These are phyloP conservation scores for Rambutsinella grinnellia DNA, from an alignment of 2,888 invertebrate genomes.

Conservation along the genomic window DNA sequence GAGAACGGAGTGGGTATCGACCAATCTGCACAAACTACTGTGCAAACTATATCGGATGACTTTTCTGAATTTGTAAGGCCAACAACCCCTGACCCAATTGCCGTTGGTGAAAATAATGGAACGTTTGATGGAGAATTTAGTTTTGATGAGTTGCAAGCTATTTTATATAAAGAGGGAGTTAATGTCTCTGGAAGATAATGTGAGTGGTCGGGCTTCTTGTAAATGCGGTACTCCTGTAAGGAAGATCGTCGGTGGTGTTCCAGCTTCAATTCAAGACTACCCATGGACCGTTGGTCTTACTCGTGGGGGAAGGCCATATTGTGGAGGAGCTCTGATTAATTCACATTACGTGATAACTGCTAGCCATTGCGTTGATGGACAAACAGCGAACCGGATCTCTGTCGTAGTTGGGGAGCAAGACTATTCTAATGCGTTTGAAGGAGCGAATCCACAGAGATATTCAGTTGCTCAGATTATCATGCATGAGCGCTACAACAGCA, in stretches of 20 bases:
- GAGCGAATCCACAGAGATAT: constrained; percentile 45
- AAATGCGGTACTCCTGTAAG: constrained; percentile 49
- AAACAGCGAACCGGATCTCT: constrained; percentile 54
- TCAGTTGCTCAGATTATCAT: constrained; percentile 55
- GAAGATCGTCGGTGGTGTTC: constrained; percentile 60
- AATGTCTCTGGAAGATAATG: constrained; percentile 38
- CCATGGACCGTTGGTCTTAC: constrained; percentile 62
- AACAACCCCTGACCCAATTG: constrained; percentile 57
- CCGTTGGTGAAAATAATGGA: constrained; percentile 34
- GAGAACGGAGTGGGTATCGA: constrained; percentile 8
- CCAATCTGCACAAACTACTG: neutral
- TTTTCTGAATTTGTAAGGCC: constrained; percentile 46
- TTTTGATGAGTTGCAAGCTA: too few species aligned
- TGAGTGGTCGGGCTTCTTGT: constrained; percentile 54
- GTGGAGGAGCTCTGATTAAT: constrained; percentile 59
- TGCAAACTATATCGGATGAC: constrained; percentile 16
- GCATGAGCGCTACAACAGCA: constrained; percentile 61
- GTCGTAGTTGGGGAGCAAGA: constrained; percentile 65
- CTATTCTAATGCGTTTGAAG: constrained; percentile 43
- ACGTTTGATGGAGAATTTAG: constrained; percentile 23
- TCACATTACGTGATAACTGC: constrained; percentile 57
- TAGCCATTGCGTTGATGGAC: constrained; percentile 63
- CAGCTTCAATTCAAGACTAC: constrained; percentile 53
- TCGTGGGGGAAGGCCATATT: constrained; percentile 56
- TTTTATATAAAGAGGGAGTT: constrained; percentile 39